Conservation (phyloP, 2,888 invertebrate genomes). For the Myathropa florea region DNA sequence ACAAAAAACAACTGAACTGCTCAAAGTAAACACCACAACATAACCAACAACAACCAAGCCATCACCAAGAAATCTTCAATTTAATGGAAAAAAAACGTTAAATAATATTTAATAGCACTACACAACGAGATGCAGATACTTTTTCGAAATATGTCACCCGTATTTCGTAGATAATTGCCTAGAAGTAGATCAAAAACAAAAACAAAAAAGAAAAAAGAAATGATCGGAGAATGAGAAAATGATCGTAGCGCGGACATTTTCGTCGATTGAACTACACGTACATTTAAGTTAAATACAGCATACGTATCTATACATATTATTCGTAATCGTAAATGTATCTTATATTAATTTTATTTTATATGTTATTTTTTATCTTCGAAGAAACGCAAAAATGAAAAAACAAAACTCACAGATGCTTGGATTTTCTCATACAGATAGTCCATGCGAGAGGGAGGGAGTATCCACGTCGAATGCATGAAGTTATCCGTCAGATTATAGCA, state of each 20-base stretch:
- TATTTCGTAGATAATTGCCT: slow-evolving; percentile 45
- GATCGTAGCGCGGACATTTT: neutral
- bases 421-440: neutral
- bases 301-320: slow-evolving; percentile 37
- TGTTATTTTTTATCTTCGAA: slow-evolving; percentile 19
- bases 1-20: slow-evolving; percentile 40
- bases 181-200: slow-evolving; percentile 16
- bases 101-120: slow-evolving; percentile 6
- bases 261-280: slow-evolving; percentile 17
- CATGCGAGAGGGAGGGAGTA: neutral
- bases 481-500: slow-evolving; percentile 12
- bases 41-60: slow-evolving; percentile 14
- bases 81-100: slow-evolving; percentile 14
- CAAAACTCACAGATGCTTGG: neutral
- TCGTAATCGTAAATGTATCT: slow-evolving; percentile 41
- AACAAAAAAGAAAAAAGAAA: neutral
- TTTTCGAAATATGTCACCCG: slow-evolving; percentile 21
- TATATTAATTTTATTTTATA: slow-evolving; percentile 56
- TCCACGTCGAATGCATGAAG: slow-evolving; percentile 13
- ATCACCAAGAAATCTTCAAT: neutral
- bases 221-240: no score
- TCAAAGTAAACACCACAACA: slow-evolving; percentile 36
- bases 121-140: slow-evolving; percentile 7
- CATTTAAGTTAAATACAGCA: slow-evolving; percentile 34
- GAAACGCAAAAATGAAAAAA: neutral